Percentiles rank a stretch among this genome's conserved stretches.
These are phyloP conservation scores for Beroe ovata DNA, from an alignment of 37 sponge, comb jelly and placozoan genomes.

Conservation along the genomic window DNA sequence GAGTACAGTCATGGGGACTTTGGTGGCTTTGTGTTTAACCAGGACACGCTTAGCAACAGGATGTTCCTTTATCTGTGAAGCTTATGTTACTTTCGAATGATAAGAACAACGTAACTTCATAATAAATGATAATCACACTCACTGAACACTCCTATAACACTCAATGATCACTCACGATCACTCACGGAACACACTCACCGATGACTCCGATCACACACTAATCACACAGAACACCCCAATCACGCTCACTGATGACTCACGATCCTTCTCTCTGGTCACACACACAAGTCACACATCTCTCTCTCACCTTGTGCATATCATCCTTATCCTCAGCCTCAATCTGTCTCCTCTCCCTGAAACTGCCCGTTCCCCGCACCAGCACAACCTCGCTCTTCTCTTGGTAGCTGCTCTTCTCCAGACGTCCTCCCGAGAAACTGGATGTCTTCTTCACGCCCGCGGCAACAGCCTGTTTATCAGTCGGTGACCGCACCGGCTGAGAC, in stretches of 20 bases:
- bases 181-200: no score
- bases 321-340: constrained; percentile 41
- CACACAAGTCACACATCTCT: no score
- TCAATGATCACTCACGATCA: no score
- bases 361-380: neutral
- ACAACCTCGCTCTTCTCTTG: constrained; percentile 27
- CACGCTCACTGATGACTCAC: no score
- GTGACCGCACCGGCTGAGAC: neutral
- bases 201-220: no score
- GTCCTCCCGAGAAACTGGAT: constrained; percentile 1
- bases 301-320: constrained; percentile 1
- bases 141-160: no score
- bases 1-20: neutral
- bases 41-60: constrained; percentile 38
- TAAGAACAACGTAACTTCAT: no score
- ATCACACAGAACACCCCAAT: no score
- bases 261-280: no score
- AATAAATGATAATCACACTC: no score
- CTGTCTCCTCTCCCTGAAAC: neutral
- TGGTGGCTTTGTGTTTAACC: constrained; percentile 24
- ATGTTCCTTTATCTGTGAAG: constrained; percentile 51
- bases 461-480: neutral
- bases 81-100: no score
- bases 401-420: neutral
- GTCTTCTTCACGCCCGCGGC: constrained; percentile 23